These are phyloP conservation scores for Amphiprion clarkii DNA, from an alignment of 2,797 vertebrate genomes.

Conservation along the genomic window DNA sequence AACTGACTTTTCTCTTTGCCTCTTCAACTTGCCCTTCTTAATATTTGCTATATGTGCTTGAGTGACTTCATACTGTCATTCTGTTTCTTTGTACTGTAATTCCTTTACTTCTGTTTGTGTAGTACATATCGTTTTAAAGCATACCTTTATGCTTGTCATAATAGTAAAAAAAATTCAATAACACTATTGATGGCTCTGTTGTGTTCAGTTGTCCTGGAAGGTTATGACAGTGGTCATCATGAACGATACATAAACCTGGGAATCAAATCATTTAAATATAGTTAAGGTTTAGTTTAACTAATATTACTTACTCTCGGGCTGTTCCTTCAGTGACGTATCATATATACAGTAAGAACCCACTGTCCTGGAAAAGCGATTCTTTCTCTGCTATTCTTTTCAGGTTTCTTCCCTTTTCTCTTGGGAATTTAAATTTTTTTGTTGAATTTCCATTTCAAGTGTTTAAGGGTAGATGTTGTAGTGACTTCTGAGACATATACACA, in stretches of 20 bases:
- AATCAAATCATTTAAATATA: too few species aligned
- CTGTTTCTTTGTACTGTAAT: background rate
- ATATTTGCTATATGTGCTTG: background rate
- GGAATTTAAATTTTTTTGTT: background rate
- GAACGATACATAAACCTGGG: background rate
- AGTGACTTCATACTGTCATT: background rate
- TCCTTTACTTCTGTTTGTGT: background rate
- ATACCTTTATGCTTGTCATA: background rate
- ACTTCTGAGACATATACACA: too few species aligned
- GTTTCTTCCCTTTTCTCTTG: background rate
- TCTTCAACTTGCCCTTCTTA: too few species aligned
- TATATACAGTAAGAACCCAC: too few species aligned
- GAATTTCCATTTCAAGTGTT: too few species aligned
- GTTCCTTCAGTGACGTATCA: background rate
- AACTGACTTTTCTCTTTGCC: too few species aligned
- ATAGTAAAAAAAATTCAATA: background rate
- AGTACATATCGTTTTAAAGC: background rate
- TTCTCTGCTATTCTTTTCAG: background rate
- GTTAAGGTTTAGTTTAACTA: background rate
- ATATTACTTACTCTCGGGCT: background rate
- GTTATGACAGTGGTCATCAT: background rate
- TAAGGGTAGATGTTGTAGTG: too few species aligned
- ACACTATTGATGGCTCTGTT: too few species aligned
- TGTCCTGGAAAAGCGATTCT: too few species aligned
- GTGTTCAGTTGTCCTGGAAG: too few species aligned